These are phyloP conservation scores for Megaleporinus macrocephalus DNA, from an alignment of 2,113 vertebrate species.

Conservation along the genomic window DNA sequence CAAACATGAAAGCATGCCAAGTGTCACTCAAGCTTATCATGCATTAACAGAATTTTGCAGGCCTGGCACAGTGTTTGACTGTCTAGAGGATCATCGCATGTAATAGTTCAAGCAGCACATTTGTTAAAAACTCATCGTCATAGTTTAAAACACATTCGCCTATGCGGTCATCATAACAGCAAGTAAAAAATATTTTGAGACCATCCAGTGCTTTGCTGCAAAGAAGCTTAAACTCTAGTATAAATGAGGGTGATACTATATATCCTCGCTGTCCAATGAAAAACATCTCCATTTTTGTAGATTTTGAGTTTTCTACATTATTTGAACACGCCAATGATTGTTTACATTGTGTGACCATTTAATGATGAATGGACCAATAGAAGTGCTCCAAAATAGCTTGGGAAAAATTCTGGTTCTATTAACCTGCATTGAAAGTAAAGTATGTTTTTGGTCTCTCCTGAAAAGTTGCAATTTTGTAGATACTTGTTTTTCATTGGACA, in stretches of 20 bases:
- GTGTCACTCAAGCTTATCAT: background rate
- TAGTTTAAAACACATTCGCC: background rate
- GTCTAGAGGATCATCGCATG: background rate
- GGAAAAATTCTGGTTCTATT: too few relatives aligned
- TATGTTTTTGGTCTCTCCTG: too few relatives aligned
- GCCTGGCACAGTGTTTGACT: background rate
- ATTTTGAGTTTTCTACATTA: too few relatives aligned
- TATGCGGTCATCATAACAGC: background rate
- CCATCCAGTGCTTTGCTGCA: constrained; percentile 28
- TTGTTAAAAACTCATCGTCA: background rate
- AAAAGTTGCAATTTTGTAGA: too few relatives aligned
- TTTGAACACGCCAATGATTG: too few relatives aligned
- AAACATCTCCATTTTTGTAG: too few relatives aligned
- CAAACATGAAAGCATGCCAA: background rate
- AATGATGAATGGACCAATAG: too few relatives aligned
- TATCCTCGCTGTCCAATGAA: too few relatives aligned
- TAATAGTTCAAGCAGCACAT: background rate
- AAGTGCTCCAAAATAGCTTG: too few relatives aligned
- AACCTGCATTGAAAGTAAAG: too few relatives aligned
- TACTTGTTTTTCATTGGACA: too few relatives aligned
- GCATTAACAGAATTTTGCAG: background rate
- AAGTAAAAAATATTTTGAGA: background rate
- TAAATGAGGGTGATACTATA: background rate
- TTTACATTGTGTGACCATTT: too few relatives aligned
- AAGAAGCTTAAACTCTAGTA: background rate